phyloP scores from a whole-genome alignment of 92 coral and sea anemone species.

The Phenganax marumi region DNA sequence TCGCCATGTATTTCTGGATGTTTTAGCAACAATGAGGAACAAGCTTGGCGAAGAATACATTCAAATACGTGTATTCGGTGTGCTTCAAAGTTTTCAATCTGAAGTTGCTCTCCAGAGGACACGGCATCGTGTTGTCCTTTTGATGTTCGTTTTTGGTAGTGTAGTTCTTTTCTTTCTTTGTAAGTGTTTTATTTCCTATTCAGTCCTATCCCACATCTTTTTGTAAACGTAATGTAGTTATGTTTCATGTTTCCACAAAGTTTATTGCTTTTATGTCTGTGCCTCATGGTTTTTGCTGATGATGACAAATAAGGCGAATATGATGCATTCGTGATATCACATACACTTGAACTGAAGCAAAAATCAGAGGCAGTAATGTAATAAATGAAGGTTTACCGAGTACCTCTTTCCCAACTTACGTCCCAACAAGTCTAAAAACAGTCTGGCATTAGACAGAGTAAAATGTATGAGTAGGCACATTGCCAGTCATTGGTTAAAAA shows the following conservation, averaged over 20 bases:
- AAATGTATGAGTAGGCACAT: too few relatives aligned
- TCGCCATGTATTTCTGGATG: background rate
- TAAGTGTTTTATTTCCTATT: background rate
- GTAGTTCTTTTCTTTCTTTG: background rate
- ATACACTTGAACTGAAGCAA: slow-evolving; percentile 49
- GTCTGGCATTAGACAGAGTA: too few relatives aligned
- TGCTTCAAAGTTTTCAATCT: slow-evolving; percentile 78
- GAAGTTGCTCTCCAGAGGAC: slow-evolving; percentile 60
- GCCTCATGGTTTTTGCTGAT: slow-evolving; percentile 50
- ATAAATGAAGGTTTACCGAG: too few relatives aligned
- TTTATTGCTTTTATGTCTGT: background rate
- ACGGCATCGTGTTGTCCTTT: slow-evolving; percentile 28
- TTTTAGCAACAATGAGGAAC: slow-evolving; percentile 34
- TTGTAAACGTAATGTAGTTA: background rate
- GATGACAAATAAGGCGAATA: slow-evolving; percentile 80
- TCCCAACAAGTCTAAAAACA: too few relatives aligned
- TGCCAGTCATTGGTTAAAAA: too few relatives aligned
- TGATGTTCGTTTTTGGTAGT: slow-evolving; percentile 3
- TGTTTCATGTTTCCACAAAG: background rate
- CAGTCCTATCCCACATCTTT: background rate
- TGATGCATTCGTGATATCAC: slow-evolving; percentile 18
- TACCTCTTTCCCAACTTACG: too few relatives aligned
- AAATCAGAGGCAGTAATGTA: background rate
- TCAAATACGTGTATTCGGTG: slow-evolving; percentile 33
- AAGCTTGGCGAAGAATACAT: slow-evolving; percentile 17